Evolutionary conservation across 2,797 vertebrate species (phyloP), one percentile per base, ranked within the genome.

Genomic region (Sebastes iracundus): DNA sequence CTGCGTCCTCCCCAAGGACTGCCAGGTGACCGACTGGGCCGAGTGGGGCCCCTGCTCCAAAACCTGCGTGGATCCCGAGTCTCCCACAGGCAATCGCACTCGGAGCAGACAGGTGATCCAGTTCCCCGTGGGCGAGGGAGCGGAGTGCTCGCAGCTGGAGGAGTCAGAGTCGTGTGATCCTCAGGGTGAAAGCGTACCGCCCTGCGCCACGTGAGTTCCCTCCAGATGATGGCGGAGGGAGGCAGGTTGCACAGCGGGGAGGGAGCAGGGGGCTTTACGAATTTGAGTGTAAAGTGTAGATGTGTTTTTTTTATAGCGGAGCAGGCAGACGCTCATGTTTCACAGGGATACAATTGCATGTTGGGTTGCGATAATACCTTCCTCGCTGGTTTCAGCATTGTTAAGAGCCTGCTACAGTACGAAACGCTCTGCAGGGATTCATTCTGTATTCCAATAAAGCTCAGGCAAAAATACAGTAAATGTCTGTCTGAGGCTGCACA

Each of bases 11-110:
- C 92, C 95, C 5, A 98, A 97, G 84, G 97, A 97, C 80, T 99
- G 98, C 87, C 96, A 96, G 82, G 86, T 98, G 72, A 96, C 96
- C 0, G 97, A 98, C 58, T 99, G 99, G 99, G 89, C 93, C 0
- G 94, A 95, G 27, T 99, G 98, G 98, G 94, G 95, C 9, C 89
- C 95, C 4, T 99, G 99, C 91, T 97, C 98, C 59, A 97, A 97
- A 91, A 93, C 93, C 1, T 99, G 98, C 83, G 46, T 90, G 2
- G 96, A 97, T 79, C 83, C 87, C 9, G 91, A 87, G 4, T 92
- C 95, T 13, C 95, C 96, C 2, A 88, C 91, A 56, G 98, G 98
- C 49, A 92, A 91, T 0, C 97, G 96, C 6, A 92, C 93, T 0
- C 96, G 97, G 28, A 95, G 87, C 71, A 93, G 98, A 65, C 93